A percentile compares a stretch with the other conserved stretches of the same genome.
Evolutionary conservation across 1,140 invertebrate genomes (phyloP).

Genomic region (Philopotamus ludificatus): DNA sequence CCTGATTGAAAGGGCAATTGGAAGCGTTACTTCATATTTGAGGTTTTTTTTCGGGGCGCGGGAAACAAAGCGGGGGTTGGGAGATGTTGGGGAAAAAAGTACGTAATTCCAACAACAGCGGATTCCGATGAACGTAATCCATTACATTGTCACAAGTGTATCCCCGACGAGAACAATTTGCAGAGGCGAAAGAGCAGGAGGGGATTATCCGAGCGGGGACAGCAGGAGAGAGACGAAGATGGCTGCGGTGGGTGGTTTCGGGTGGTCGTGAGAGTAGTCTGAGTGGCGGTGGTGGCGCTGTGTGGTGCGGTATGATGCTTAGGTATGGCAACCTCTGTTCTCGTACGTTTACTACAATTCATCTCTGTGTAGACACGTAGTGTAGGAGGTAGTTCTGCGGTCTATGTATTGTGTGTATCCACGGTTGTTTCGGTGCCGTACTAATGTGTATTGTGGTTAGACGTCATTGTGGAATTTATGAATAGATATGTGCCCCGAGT

Average conservation of each 20-base stretch:
- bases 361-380: not conserved
- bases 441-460: conserved; percentile 17
- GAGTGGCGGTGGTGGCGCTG: too few relatives aligned
- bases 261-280: too few relatives aligned
- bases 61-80: too few relatives aligned
- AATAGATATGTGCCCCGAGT: conserved; percentile 15
- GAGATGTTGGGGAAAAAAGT: not conserved
- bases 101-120: not conserved
- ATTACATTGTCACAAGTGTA: not conserved
- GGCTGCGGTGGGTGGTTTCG: too few relatives aligned
- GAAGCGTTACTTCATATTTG: not conserved
- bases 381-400: not conserved
- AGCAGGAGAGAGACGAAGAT: not conserved
- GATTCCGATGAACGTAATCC: not conserved
- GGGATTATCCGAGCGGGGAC: not conserved
- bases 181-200: not conserved
- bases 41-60: too few relatives aligned
- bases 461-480: conserved; percentile 16
- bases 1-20: not conserved
- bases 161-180: not conserved
- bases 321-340: not conserved
- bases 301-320: too few relatives aligned
- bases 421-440: conserved; percentile 5
- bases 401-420: not conserved
- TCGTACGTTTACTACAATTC: not conserved